Base-by-base conservation (phyloP, 2,888 invertebrate species). In the Scaptomyza polygonia region DNA sequence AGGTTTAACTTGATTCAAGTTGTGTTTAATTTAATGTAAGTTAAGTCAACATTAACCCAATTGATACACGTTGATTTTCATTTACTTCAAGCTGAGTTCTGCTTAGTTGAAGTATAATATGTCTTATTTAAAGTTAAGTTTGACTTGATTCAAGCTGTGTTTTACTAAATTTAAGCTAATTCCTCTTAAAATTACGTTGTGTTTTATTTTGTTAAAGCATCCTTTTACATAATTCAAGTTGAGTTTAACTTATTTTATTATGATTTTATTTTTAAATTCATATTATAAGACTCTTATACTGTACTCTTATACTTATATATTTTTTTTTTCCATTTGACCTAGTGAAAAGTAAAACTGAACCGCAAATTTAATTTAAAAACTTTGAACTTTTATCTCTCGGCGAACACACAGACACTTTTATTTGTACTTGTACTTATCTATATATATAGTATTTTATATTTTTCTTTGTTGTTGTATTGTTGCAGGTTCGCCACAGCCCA, bases 401-500 rank as follows among this genome's bases (percentile, higher is more conserved):
- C 16, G 14, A 11, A 32, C 14, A 36, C 36, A 8, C 8, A 14
- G 8, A 36, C 36, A 3, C 27, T 27, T 27, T 12, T 11, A 12
- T n/a, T 9, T 18, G 16, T 9, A 27, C 5, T 29, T 44, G 16
- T 39, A 16, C 2, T 29, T 45, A n/a, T n/a, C n/a, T n/a, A n/a
- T n/a, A n/a, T n/a, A n/a, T n/a, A n/a, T n/a, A n/a, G n/a, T n/a
- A n/a, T n/a, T n/a, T n/a, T n/a, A n/a, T n/a, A n/a, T n/a, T n/a
- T n/a, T n/a, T n/a, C n/a, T n/a, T n/a, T 39, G 3, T 16, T 39
- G 9, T 39, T 36, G 36, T 14, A 14, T 47, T 66, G 71, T 49
- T 27, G 80, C 39, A 86, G 77, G 88, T 73, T 95, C 95, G 91
- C 98, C 98, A n/a, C 95, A 96, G 88, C 97, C 98, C 36, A 95